Conservation (phyloP, 2,113 vertebrate genomes). For the Camelus dromedarius region DNA sequence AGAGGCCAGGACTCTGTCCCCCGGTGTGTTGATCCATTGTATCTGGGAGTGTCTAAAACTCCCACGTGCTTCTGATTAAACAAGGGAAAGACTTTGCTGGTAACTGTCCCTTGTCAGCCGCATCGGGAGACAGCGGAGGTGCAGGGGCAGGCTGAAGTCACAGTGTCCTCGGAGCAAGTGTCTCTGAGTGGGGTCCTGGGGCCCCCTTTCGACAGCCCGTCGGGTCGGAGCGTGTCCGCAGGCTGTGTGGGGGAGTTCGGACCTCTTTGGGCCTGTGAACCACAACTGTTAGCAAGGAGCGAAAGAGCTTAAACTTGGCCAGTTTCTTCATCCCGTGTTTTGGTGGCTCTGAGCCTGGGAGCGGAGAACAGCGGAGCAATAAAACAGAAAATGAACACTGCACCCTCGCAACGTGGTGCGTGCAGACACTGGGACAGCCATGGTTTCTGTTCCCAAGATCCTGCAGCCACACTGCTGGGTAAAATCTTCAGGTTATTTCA, state of each 20-base stretch:
- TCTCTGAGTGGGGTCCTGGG: neutral
- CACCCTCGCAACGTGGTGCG: fast-evolving
- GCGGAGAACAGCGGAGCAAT: no score
- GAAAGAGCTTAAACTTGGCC: neutral
- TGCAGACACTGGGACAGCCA: neutral
- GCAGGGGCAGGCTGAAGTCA: no score
- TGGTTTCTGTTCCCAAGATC: neutral
- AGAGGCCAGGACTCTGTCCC: neutral
- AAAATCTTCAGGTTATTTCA: neutral
- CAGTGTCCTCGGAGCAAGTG: fast-evolving
- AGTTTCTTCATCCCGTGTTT: no score
- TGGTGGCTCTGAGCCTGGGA: neutral
- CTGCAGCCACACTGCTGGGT: neutral
- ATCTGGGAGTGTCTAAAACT: neutral
- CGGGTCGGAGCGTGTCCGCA: fast-evolving
- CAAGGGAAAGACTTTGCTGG: neutral
- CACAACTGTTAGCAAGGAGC: fast-evolving
- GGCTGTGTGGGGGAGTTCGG: fast-evolving
- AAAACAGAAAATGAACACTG: neutral
- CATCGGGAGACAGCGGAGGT: fast-evolving
- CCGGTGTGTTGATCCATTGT: fast-evolving
- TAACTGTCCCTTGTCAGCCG: neutral
- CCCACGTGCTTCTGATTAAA: no score
- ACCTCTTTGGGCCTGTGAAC: neutral
- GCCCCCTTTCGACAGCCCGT: neutral